phyloP scores from a whole-genome alignment of 2,113 vertebrate species.

The Thermophis baileyi region DNA sequence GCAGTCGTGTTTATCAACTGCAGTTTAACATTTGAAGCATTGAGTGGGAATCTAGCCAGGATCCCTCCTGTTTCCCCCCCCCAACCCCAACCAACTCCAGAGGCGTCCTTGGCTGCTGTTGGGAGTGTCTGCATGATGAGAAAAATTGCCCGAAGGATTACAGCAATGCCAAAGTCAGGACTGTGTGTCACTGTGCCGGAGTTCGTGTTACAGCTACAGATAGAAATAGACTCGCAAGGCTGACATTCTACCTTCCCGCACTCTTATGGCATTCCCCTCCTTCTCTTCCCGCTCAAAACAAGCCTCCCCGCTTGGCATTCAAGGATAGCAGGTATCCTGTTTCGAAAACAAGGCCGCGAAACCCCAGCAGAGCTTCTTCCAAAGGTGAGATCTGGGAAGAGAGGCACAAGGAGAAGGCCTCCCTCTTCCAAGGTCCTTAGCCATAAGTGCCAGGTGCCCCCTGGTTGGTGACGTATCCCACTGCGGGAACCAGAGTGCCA shows the following conservation, averaged over 20 bases:
- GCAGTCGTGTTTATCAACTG: neutral
- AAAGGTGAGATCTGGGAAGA: neutral
- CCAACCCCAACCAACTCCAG: too few relatives aligned
- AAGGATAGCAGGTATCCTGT: neutral
- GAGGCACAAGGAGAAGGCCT: neutral
- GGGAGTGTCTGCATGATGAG: too few relatives aligned
- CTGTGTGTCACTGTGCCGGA: neutral
- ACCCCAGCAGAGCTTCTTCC: neutral
- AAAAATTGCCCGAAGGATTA: neutral
- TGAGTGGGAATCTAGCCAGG: neutral
- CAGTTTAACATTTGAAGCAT: neutral
- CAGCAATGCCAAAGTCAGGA: neutral
- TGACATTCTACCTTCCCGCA: neutral
- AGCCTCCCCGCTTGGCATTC: neutral
- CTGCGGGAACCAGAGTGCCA: neutral
- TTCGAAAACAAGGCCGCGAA: neutral
- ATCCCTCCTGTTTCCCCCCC: too few relatives aligned
- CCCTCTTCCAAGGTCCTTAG: too few relatives aligned
- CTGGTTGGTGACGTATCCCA: neutral
- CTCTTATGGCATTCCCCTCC: too few relatives aligned
- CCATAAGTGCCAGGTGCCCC: too few relatives aligned
- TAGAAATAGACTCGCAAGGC: neutral
- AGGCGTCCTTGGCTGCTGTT: neutral
- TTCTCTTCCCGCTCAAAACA: neutral
- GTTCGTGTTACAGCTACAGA: conserved; percentile 20